Evolutionary conservation across 2,797 vertebrate genomes (phyloP).

Genomic region (Holocentrus rufus): DNA sequence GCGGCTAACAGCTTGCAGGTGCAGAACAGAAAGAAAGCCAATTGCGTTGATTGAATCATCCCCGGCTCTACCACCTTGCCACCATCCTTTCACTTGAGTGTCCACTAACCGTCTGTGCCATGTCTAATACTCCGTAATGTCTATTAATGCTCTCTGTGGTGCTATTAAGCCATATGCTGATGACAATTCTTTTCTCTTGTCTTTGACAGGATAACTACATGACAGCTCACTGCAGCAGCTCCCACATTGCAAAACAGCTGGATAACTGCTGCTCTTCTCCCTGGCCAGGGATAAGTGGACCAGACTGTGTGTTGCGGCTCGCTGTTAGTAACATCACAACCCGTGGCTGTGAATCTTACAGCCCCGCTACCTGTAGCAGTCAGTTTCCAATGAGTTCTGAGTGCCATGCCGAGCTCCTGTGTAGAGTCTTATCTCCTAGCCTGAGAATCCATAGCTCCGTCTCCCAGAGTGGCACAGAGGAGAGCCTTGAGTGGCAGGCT

Average conservation of each 20-base stretch:
- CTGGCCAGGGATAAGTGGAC: conserved; percentile 27
- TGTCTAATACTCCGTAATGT: conserved; percentile 60
- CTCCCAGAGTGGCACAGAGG: conserved; percentile 60
- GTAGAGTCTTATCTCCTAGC: conserved; percentile 65
- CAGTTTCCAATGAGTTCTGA: neutral
- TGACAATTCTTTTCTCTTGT: conserved; percentile 49
- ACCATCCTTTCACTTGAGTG: conserved; percentile 60
- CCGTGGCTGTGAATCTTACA: conserved; percentile 44
- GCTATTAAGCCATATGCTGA: conserved; percentile 62
- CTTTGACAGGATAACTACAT: conserved; percentile 58
- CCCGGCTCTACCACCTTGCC: conserved; percentile 37
- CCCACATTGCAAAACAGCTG: conserved; percentile 56
- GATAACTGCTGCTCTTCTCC: conserved; percentile 52
- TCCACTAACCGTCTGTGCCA: conserved; percentile 53
- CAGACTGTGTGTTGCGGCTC: conserved; percentile 32
- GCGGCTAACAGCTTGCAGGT: conserved; percentile 70
- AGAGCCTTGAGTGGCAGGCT: conserved; percentile 76
- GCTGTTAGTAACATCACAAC: conserved; percentile 34
- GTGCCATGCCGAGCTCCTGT: conserved; percentile 27
- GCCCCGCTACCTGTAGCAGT: conserved; percentile 36
- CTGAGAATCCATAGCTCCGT: conserved; percentile 53
- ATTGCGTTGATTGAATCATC: conserved; percentile 71
- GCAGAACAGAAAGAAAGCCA: conserved; percentile 71
- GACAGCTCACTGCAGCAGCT: conserved; percentile 43
- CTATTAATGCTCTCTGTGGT: conserved; percentile 46